Percentiles rank a stretch among this genome's conserved stretches.
phyloP scores from a whole-genome alignment of 2,888 invertebrate species.

The Acleris sparsana region DNA sequence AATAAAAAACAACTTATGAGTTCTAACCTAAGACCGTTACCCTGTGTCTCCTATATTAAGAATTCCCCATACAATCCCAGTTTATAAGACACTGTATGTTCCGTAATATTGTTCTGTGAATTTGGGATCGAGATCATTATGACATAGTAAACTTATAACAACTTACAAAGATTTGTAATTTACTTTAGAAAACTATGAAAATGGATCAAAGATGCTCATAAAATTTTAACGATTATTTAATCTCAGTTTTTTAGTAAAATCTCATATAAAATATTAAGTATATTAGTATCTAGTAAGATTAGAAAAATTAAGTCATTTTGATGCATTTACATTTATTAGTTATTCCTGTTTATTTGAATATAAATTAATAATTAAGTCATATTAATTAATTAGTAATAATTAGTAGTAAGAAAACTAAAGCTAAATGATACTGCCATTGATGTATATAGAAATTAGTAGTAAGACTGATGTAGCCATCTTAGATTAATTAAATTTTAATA shows the following conservation, averaged over 20 bases:
- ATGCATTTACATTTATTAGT: conserved; percentile 57
- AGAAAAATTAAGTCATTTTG: conserved; percentile 52
- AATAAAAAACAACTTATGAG: too few species aligned
- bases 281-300: conserved; percentile 29
- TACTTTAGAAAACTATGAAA: too few species aligned
- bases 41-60: too few species aligned
- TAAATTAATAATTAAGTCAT: conserved; percentile 35
- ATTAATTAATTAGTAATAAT: conserved; percentile 42
- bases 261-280: conserved; percentile 10
- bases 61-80: too few species aligned
- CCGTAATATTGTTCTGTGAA: too few species aligned
- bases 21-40: too few species aligned
- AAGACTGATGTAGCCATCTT: conserved; percentile 64
- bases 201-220: too few species aligned
- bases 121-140: too few species aligned
- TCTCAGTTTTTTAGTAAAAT: neutral
- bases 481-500: conserved; percentile 34
- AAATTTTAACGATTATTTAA: too few species aligned
- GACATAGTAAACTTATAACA: too few species aligned
- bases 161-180: too few species aligned
- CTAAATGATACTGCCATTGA: conserved; percentile 76
- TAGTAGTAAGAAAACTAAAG: conserved; percentile 54
- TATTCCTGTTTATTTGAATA: conserved; percentile 27
- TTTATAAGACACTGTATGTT: too few species aligned
- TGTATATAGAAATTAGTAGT: conserved; percentile 66